A percentile compares a stretch with the other conserved stretches of the same genome.
phyloP scores from a whole-genome alignment of 2,797 vertebrate genomes.

The Gymnopithys bicolor region DNA sequence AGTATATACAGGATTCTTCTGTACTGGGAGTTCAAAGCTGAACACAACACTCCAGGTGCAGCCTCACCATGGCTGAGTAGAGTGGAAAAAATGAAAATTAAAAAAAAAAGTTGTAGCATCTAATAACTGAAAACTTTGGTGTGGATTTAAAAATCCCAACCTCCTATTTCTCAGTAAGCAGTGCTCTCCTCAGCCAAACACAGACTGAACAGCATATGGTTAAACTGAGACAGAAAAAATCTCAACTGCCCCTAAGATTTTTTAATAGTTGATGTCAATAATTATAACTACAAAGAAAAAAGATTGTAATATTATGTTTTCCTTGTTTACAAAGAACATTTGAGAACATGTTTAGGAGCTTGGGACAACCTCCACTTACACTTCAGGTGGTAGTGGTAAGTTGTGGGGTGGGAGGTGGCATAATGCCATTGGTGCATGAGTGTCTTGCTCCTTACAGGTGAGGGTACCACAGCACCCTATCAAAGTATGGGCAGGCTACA shows the following conservation, averaged over 20 bases:
- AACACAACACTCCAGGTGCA: background rate
- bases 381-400: background rate
- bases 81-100: background rate
- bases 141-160: background rate
- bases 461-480: background rate
- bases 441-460: background rate
- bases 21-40: background rate
- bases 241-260: background rate
- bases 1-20: background rate
- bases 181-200: background rate
- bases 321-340: background rate
- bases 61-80: background rate
- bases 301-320: background rate
- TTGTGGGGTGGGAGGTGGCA: background rate
- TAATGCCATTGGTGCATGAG: accelerated
- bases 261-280: background rate
- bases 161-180: background rate
- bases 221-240: background rate
- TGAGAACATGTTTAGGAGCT: background rate
- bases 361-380: background rate
- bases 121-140: background rate
- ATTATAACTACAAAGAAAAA: background rate
- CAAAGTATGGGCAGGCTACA: background rate
- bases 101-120: background rate
- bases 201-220: background rate